Conservation (phyloP, 2,797 vertebrate genomes). For the Babyrousa celebensis region DNA sequence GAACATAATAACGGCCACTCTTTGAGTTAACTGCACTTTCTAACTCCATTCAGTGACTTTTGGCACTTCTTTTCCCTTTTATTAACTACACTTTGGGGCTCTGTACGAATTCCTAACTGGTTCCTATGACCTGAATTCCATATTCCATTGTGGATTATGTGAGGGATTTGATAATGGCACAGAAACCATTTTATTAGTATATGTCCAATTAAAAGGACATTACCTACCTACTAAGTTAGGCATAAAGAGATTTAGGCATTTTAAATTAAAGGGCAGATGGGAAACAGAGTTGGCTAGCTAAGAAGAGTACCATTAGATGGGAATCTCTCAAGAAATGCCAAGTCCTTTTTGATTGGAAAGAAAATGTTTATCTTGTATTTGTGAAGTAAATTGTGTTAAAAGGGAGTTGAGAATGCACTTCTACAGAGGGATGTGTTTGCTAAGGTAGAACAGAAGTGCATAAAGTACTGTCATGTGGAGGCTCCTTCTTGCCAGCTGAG, state of each 20-base stretch:
- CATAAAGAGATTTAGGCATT: constrained; percentile 72
- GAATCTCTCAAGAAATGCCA: neutral
- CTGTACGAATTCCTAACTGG: constrained; percentile 55
- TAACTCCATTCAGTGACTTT: constrained; percentile 41
- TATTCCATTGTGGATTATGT: constrained; percentile 63
- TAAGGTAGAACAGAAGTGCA: neutral
- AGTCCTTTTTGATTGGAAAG: constrained; percentile 56
- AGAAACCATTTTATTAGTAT: constrained; percentile 72
- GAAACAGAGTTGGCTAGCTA: constrained; percentile 45
- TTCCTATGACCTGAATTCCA: constrained; percentile 72
- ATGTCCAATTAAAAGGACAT: constrained; percentile 79
- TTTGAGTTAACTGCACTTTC: neutral
- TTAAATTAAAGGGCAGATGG: constrained; percentile 75
- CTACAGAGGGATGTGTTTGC: neutral
- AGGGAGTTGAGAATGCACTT: neutral
- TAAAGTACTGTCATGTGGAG: neutral
- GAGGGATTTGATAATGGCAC: constrained; percentile 60
- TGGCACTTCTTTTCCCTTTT: constrained; percentile 50
- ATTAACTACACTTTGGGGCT: constrained; percentile 6
- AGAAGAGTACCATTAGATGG: constrained; percentile 25
- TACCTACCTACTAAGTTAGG: constrained; percentile 71
- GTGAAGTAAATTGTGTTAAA: constrained; percentile 22
- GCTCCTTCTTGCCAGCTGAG: neutral
- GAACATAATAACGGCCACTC: neutral
- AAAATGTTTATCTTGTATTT: constrained; percentile 72